phyloP scores from a whole-genome alignment of 2,113 vertebrate species.

The Actenoides hombroni region DNA sequence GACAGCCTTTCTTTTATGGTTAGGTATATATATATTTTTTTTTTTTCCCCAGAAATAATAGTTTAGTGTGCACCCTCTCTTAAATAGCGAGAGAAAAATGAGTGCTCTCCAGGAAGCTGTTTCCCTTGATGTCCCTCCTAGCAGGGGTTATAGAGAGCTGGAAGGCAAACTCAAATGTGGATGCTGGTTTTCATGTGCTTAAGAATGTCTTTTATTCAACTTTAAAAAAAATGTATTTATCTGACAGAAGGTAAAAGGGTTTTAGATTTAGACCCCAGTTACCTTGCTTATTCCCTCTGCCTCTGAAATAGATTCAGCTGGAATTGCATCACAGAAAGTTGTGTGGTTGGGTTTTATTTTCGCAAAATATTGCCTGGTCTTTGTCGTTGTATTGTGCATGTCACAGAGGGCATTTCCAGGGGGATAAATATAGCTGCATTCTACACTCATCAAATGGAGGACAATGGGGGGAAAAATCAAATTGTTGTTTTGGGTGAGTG shows the following conservation, averaged over 20 bases:
- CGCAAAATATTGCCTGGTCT: background rate
- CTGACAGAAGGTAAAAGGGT: background rate
- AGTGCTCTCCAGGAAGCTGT: background rate
- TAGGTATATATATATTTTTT: background rate
- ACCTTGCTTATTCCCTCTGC: background rate
- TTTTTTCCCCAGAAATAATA: background rate
- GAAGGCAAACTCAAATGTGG: background rate
- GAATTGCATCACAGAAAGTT: conserved; percentile 12
- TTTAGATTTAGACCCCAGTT: background rate
- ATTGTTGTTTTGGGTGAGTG: background rate
- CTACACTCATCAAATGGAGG: background rate
- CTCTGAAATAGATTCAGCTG: conserved; percentile 37
- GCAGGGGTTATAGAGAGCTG: background rate
- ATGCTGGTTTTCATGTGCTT: background rate
- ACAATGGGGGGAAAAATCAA: background rate
- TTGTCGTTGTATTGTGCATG: fast-evolving
- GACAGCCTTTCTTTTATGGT: background rate
- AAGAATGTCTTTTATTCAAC: background rate
- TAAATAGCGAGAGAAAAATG: background rate
- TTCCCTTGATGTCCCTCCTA: background rate
- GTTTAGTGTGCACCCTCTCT: background rate
- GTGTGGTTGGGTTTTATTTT: background rate
- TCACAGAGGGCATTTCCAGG: background rate
- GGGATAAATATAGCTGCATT: background rate
- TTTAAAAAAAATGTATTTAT: background rate